Evolutionary conservation across 2,888 invertebrate species (phyloP).

Genomic region (Himalopsyche anomala): DNA sequence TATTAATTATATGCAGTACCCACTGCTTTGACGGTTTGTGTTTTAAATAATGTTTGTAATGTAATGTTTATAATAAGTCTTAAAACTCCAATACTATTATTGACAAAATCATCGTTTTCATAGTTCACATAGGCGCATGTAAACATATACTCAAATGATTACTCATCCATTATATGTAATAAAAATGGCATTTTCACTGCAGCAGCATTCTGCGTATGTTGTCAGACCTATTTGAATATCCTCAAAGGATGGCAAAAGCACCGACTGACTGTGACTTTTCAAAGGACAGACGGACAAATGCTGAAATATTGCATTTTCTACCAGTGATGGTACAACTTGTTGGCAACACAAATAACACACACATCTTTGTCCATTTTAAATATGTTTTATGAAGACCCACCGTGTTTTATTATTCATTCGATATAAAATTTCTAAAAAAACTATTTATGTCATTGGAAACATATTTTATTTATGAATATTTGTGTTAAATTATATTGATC

Average conservation of each 20-base stretch:
- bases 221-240: slow-evolving; percentile 30
- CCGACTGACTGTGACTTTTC: slow-evolving; percentile 13
- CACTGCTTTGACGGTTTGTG: too few relatives aligned
- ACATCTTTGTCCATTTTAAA: background rate
- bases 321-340: slow-evolving; percentile 3
- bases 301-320: slow-evolving; percentile 21
- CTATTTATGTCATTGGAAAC: too few relatives aligned
- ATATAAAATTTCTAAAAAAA: too few relatives aligned
- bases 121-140: background rate
- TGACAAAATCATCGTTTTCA: background rate
- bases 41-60: too few relatives aligned
- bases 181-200: background rate
- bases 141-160: background rate
- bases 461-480: too few relatives aligned
- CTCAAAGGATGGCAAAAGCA: slow-evolving; percentile 31
- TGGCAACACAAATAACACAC: background rate
- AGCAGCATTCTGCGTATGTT: background rate
- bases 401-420: too few relatives aligned
- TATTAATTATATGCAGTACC: too few relatives aligned
- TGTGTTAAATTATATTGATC: too few relatives aligned
- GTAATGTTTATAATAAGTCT: too few relatives aligned
- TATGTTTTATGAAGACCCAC: too few relatives aligned
- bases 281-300: slow-evolving; percentile 18
- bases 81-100: background rate
- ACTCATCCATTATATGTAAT: slow-evolving; percentile 16